Percentiles rank a stretch among this genome's conserved stretches.
phyloP scores from a whole-genome alignment of 2,888 invertebrate species.

The Gymnosoma rotundatum region DNA sequence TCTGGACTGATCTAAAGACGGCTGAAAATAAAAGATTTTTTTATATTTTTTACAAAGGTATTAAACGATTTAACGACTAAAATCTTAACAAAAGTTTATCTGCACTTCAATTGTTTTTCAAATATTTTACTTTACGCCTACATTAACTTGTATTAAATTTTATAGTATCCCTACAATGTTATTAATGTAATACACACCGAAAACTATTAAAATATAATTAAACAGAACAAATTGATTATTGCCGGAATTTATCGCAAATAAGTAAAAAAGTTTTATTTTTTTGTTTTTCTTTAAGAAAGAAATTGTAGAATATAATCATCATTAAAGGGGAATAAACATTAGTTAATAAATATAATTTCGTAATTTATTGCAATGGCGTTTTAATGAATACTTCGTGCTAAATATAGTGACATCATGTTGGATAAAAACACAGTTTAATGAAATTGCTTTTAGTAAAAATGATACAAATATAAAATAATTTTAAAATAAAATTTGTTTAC shows the following conservation, averaged over 20 bases:
- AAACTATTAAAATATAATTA: constrained; percentile 45
- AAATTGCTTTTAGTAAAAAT: not conserved
- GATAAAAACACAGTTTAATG: not conserved
- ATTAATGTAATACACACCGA: too few relatives aligned
- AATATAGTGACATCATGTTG: constrained; percentile 23
- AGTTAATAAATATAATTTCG: constrained; percentile 16
- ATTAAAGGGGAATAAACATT: constrained; percentile 2
- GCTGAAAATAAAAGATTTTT: too few relatives aligned
- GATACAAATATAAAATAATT: not conserved
- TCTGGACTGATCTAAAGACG: too few relatives aligned
- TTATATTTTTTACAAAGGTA: too few relatives aligned
- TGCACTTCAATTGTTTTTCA: too few relatives aligned
- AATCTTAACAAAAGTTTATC: too few relatives aligned
- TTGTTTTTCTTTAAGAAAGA: not conserved
- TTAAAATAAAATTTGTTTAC: too few relatives aligned
- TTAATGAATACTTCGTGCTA: constrained; percentile 8
- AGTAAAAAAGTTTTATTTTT: not conserved
- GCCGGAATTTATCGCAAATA: not conserved
- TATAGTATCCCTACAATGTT: too few relatives aligned
- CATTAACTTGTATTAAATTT: too few relatives aligned
- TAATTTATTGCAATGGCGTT: constrained; percentile 14
- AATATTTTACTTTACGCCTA: too few relatives aligned
- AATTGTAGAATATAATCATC: not conserved
- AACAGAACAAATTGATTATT: constrained; percentile 23
- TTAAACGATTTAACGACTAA: too few relatives aligned